Conservation (phyloP, 2,888 invertebrate genomes). For the Leptarthrus brevirostris region DNA sequence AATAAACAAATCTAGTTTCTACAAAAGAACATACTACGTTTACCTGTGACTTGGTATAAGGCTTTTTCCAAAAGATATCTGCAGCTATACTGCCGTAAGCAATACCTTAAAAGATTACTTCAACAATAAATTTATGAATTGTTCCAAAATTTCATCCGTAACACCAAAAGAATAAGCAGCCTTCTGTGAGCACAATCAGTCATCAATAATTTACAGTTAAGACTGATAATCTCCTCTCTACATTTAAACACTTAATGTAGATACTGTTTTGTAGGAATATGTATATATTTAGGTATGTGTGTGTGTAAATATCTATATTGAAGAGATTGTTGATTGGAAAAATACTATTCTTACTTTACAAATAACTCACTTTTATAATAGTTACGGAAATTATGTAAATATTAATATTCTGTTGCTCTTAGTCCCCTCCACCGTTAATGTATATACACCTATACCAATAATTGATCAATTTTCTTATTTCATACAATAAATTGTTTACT, state of each 20-base stretch:
- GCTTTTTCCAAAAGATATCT: too few species aligned
- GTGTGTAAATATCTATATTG: background rate
- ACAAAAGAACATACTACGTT: too few species aligned
- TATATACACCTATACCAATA: conserved; percentile 3
- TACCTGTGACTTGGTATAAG: too few species aligned
- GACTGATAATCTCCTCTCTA: conserved; percentile 16
- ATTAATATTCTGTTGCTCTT: background rate
- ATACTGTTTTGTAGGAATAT: background rate
- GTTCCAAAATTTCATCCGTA: too few species aligned
- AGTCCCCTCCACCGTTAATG: background rate
- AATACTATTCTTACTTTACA: too few species aligned
- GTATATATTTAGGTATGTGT: background rate
- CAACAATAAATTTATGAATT: too few species aligned
- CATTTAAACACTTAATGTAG: conserved; percentile 4
- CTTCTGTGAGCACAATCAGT: conserved; percentile 40
- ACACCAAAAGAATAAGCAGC: conserved; percentile 39
- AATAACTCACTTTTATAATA: background rate
- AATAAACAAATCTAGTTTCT: too few species aligned
- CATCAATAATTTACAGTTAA: conserved; percentile 26
- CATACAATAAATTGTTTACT: too few species aligned
- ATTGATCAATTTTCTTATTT: conserved; percentile 20
- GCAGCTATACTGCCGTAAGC: too few species aligned
- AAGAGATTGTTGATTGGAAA: too few species aligned
- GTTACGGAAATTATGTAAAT: background rate
- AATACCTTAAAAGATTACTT: too few species aligned